Evolutionary conservation across 2,888 invertebrate species (phyloP), one percentile per base, ranked within the genome.

Genomic region (Oxystoma pomonae): DNA sequence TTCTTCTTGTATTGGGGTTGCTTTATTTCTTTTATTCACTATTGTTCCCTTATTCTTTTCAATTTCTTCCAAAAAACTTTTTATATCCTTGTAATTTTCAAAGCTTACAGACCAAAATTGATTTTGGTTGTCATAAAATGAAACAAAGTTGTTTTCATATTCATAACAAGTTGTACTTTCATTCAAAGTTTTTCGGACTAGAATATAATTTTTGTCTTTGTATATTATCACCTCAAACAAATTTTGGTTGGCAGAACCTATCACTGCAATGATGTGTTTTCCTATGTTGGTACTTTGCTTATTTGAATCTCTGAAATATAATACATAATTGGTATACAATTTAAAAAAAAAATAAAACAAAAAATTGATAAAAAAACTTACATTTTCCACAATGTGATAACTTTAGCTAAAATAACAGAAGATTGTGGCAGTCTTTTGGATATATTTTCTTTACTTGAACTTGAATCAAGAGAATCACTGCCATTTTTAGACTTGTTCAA

Each of bases 251-350:
- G 69, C 65, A 57, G 73, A 71, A 12, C 75, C 77, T 59, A 86
- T 81, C 49, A 83, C 67, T 1, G 82, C 83, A 59, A 82, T 69
- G 18, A 82, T 83, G 64, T 80, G 77, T 72, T 80, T 81, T 1
- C 82, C 82, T 56, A 78, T 7, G n/a, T 53, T 16, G 12, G 35
- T 35, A 7, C n/a, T 53, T 19, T 53, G 53, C 19, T 53, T 53
- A n/a, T 53, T 53, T 16, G 53, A n/a, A 7, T 53, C 53, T 16
- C 53, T 53, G n/a, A 16, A 53, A 53, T 19, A 68, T 56, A 20
- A 49, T n/a, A n/a, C n/a, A n/a, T n/a, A 57, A 63, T 16, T 35
- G 5, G 21, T 18, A 12, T 35, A 17, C 16, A 49, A 16, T 20
- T 61, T 49, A 56, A 58, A 61, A 21, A 18, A n/a, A 52, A 50